Evolutionary conservation across 2,113 vertebrate species (phyloP), one percentile per base, ranked within the genome.

Genomic region (Agapornis roseicollis): DNA sequence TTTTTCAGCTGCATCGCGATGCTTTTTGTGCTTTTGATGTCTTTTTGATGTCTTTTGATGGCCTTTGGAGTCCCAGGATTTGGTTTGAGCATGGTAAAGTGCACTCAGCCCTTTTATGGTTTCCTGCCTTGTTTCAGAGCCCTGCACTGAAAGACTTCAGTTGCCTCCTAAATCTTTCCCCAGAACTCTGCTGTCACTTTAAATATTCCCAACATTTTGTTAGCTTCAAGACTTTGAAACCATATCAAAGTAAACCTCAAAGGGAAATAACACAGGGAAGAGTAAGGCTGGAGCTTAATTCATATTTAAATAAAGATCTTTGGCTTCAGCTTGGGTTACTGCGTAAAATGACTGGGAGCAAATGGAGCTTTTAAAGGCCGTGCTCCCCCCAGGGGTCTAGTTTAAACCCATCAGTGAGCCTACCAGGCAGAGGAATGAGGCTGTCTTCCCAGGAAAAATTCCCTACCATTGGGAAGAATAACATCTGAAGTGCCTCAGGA

Each of bases 241-340:
- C 66, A 80, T 85, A 89, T 93, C 94, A 96, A 95, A 96, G 95
- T 88, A 70, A 96, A 91, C 84, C 94, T 94, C 93, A 95, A 95
- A 96, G 87, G 96, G 81, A 94, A 94, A 95, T 76, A 93, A 80
- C 0, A 4, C 61, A 88, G 74, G 89, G 91, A 95, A 97, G 78
- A 71, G 53, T 50, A 80, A 88, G 58, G 58, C 72, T 89, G 81
- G 47, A 83, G 49, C 70, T 93, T 94, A 89, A 95, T 97, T 96
- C 91, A 72, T 94, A 94, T 95, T 97, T 94, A 94, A 96, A 91
- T 94, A 79, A 90, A 95, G 87, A 72, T 61, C 91, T 90, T 92
- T 69, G 77, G 33, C 64, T 94, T 92, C 84, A 89, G 47, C 89
- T 94, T 94, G 86, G 41, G 74, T 96, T 95, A 76, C 89, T 89